Evolutionary conservation across 2,797 vertebrate genomes (phyloP).

Genomic region (Galago senegalensis): DNA sequence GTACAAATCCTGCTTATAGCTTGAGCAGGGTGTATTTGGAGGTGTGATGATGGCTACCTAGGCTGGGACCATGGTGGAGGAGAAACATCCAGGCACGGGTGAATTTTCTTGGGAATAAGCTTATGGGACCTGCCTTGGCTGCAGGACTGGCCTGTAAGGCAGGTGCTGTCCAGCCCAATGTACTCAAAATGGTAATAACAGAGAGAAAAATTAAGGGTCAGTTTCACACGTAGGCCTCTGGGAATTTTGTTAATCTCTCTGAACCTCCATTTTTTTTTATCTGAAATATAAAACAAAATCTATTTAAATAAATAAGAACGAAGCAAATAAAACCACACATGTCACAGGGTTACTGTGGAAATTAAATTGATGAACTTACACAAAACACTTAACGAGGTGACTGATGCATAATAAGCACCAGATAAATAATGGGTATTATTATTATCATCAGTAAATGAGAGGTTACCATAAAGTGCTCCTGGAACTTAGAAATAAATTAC

Average conservation of each 20-base stretch:
- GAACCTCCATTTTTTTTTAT: background rate
- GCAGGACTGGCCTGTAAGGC: background rate
- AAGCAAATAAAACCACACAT: background rate
- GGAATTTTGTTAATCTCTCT: background rate
- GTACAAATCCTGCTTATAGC: no score
- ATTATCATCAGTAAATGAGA: conserved; percentile 53
- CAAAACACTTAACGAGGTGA: conserved; percentile 54
- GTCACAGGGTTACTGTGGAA: conserved; percentile 47
- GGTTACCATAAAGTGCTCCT: conserved; percentile 58
- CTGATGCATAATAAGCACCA: conserved; percentile 57
- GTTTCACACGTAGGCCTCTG: background rate
- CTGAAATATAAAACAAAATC: background rate
- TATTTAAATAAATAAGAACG: conserved; percentile 11
- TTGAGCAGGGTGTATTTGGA: background rate
- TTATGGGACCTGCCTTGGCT: background rate
- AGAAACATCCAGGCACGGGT: background rate
- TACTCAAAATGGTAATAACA: no score
- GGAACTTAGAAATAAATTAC: conserved; percentile 68
- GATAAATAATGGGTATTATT: conserved; percentile 30
- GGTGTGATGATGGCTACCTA: background rate
- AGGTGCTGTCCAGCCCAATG: background rate
- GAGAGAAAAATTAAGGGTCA: background rate
- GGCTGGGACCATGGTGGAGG: background rate
- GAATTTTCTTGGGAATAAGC: background rate
- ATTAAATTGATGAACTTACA: conserved; percentile 66